Evolutionary conservation across 2,888 invertebrate species (phyloP).

Genomic region (Oscheius sp.): DNA sequence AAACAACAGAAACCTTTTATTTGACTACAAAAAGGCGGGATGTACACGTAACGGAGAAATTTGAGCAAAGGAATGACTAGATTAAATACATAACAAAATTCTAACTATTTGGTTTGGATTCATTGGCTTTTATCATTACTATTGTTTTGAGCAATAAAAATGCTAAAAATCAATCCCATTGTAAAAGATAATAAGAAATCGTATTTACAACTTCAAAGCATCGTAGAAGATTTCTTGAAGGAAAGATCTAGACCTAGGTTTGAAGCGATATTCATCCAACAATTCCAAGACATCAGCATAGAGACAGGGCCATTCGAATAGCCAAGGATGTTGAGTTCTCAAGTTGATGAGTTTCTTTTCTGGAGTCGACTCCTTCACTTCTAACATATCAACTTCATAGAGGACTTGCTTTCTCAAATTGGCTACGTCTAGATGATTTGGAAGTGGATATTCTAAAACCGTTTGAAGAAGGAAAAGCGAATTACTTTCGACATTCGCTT

Average conservation of each 20-base stretch:
- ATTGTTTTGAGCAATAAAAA: too few relatives aligned
- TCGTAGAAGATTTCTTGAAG: constrained; percentile 58
- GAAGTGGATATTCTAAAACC: constrained; percentile 23
- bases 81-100: too few relatives aligned
- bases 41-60: too few relatives aligned
- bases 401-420: constrained; percentile 46
- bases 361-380: constrained; percentile 52
- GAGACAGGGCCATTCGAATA: constrained; percentile 56
- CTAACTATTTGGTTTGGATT: neutral
- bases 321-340: constrained; percentile 46
- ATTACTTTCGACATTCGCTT: constrained; percentile 34
- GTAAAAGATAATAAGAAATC: neutral
- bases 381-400: constrained; percentile 52
- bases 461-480: neutral
- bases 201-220: constrained; percentile 35
- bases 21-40: too few relatives aligned
- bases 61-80: too few relatives aligned
- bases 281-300: constrained; percentile 61
- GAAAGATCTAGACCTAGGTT: constrained; percentile 51
- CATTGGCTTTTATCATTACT: too few relatives aligned
- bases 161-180: neutral
- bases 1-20: too few relatives aligned
- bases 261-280: constrained; percentile 57
- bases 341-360: constrained; percentile 52
- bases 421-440: constrained; percentile 32